phyloP scores from a whole-genome alignment of 2,797 vertebrate genomes.

The Halcyon smyrnensis region DNA sequence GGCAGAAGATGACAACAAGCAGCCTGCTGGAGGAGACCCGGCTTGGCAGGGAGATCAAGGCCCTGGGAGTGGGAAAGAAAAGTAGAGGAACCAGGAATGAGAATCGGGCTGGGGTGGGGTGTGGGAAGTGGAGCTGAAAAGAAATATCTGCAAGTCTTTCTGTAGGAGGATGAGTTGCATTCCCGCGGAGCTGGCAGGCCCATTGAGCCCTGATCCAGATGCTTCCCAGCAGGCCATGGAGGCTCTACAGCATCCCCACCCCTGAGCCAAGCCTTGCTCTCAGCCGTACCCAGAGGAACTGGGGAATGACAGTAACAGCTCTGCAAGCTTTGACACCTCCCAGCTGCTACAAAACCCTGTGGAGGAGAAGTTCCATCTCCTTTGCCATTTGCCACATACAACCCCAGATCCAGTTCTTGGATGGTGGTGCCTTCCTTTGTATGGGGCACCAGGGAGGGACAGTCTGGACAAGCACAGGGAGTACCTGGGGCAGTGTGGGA shows the following conservation, averaged over 20 bases:
- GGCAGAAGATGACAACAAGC: background rate
- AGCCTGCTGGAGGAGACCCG: background rate
- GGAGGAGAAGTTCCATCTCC: background rate
- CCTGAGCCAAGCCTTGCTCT: background rate
- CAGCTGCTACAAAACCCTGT: background rate
- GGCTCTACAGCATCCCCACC: background rate
- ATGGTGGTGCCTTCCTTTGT: background rate
- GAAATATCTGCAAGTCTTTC: background rate
- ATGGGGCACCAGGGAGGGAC: background rate
- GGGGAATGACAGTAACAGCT: background rate
- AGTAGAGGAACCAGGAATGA: slow-evolving; percentile 15
- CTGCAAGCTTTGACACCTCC: background rate
- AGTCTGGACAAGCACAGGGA: background rate
- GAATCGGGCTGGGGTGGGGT: background rate
- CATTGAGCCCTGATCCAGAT: background rate
- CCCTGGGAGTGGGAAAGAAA: slow-evolving; percentile 2
- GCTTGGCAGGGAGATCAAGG: slow-evolving; percentile 52
- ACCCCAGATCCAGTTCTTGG: background rate
- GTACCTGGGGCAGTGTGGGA: background rate
- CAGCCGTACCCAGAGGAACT: background rate
- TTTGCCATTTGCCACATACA: background rate
- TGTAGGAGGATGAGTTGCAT: background rate
- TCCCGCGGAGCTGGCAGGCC: background rate
- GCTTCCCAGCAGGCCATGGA: background rate
- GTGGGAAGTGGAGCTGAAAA: background rate